phyloP scores from a whole-genome alignment of 1,140 invertebrate species.

The Cephus cinctus region DNA sequence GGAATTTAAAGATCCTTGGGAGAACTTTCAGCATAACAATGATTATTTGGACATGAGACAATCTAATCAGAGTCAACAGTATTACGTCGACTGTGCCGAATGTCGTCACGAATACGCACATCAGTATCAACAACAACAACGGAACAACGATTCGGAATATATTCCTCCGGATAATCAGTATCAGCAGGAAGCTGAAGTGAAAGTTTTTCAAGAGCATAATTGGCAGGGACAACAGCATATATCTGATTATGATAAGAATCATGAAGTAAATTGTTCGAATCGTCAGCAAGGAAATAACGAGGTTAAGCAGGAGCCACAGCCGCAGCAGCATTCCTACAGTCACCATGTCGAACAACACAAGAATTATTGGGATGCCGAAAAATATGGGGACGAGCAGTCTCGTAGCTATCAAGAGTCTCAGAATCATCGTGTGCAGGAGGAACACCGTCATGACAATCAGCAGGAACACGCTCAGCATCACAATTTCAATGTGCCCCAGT shows the following conservation, averaged over 20 bases:
- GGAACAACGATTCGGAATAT: conserved; percentile 13
- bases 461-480: too few species aligned
- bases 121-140: conserved; percentile 11
- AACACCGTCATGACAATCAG: too few species aligned
- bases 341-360: too few species aligned
- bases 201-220: conserved; percentile 11
- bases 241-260: conserved; percentile 3
- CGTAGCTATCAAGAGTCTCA: too few species aligned
- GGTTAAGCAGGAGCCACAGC: too few species aligned
- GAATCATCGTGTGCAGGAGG: too few species aligned
- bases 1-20: conserved; percentile 63
- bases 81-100: conserved; percentile 4
- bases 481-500: too few species aligned
- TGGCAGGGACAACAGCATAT: conserved; percentile 5
- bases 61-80: not conserved
- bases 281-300: too few species aligned
- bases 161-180: not conserved
- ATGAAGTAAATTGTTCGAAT: too few species aligned
- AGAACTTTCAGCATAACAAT: conserved; percentile 43
- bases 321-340: too few species aligned
- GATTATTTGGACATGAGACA: not conserved
- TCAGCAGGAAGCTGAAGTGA: conserved; percentile 1
- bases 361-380: too few species aligned
- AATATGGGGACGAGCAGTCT: too few species aligned
- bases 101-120: conserved; percentile 7